These are phyloP conservation scores for Streptopelia turtur DNA, from an alignment of 2,797 vertebrate genomes.

Conservation along the genomic window DNA sequence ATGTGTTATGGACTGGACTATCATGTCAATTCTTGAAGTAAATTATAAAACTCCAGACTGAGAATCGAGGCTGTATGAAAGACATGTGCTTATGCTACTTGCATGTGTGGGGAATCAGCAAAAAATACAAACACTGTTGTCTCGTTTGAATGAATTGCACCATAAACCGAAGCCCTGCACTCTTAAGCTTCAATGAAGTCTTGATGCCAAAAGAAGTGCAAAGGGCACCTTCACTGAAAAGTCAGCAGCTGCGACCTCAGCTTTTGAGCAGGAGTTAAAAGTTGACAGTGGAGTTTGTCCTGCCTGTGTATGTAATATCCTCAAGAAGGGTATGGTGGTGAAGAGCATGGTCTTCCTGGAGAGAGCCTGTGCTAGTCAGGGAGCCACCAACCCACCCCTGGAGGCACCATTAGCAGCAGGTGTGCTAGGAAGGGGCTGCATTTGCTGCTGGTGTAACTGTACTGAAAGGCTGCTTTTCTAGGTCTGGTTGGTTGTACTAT, in stretches of 20 bases:
- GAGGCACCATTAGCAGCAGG: fast-evolving
- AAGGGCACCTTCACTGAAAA: background rate
- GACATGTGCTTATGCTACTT: background rate
- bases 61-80: background rate
- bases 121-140: fast-evolving
- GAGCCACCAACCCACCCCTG: background rate
- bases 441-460: background rate
- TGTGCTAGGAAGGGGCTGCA: background rate
- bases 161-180: background rate
- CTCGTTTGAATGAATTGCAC: background rate
- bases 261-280: background rate
- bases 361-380: background rate
- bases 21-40: background rate
- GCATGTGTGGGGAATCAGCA: fast-evolving
- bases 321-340: background rate
- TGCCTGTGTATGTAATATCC: background rate
- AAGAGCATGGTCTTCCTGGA: background rate
- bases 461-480: background rate
- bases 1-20: background rate
- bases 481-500: background rate
- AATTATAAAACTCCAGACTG: background rate
- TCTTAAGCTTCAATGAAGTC: background rate
- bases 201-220: background rate
- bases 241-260: background rate
- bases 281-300: fast-evolving